Conservation (phyloP, 2,888 invertebrate genomes). For the Melinaea menophilus region DNA sequence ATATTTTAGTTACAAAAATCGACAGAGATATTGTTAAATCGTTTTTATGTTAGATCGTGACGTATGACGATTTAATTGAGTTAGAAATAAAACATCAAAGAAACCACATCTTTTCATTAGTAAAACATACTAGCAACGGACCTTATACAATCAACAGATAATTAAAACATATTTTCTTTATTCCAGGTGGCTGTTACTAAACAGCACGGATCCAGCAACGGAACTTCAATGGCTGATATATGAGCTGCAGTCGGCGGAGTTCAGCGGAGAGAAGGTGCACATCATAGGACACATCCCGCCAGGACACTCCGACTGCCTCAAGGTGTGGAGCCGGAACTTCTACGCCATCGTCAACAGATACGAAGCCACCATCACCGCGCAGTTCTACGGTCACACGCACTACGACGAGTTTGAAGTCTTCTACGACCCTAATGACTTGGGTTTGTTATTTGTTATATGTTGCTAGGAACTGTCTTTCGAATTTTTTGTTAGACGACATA, state of each 20-base stretch:
- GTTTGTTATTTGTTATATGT: slow-evolving; percentile 49
- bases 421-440: slow-evolving; percentile 89
- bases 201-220: slow-evolving; percentile 97
- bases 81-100: not conserved
- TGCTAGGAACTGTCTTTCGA: not conserved
- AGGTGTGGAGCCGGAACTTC: slow-evolving; percentile 97
- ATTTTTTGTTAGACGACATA: no score
- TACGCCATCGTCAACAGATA: slow-evolving; percentile 93
- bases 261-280: slow-evolving; percentile 96
- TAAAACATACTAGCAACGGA: not conserved
- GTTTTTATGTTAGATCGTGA: no score
- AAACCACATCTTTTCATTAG: not conserved
- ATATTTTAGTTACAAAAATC: no score
- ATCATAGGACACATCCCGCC: slow-evolving; percentile 99
- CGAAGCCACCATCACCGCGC: slow-evolving; percentile 92
- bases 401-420: slow-evolving; percentile 96
- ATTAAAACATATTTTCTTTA: slow-evolving; percentile 6
- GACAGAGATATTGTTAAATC: no score
- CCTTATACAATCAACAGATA: not conserved
- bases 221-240: slow-evolving; percentile 97
- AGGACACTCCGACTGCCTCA: slow-evolving; percentile 94
- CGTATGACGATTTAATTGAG: no score
- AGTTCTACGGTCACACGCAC: slow-evolving; percentile 97
- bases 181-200: slow-evolving; percentile 90
- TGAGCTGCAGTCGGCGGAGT: slow-evolving; percentile 95